phyloP scores from a whole-genome alignment of 2,113 vertebrate genomes.

The Seriola rivoliana region DNA sequence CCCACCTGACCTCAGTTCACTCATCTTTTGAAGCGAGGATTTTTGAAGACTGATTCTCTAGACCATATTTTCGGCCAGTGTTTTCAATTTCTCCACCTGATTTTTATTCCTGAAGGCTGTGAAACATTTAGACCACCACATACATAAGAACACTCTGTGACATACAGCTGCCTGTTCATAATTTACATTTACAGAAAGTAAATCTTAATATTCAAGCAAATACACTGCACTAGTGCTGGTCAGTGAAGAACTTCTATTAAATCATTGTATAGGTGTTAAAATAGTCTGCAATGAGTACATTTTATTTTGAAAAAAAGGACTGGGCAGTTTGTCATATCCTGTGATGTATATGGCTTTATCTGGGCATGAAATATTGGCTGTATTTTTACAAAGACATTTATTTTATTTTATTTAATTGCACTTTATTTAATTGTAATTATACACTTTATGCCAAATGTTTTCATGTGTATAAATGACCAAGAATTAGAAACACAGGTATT shows the following conservation, averaged over 20 bases:
- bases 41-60: background rate
- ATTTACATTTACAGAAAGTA: background rate
- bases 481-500: background rate
- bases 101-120: background rate
- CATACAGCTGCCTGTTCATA: background rate
- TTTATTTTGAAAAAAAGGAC: background rate
- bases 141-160: background rate
- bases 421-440: too few relatives aligned
- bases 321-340: background rate
- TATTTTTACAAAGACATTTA: background rate
- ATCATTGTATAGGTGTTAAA: background rate
- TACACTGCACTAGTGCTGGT: too few relatives aligned
- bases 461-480: background rate
- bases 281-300: background rate
- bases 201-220: background rate
- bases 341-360: background rate
- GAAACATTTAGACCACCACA: background rate
- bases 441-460: background rate
- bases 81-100: background rate
- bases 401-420: too few relatives aligned
- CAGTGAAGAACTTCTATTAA: too few relatives aligned
- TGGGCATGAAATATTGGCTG: constrained; percentile 1
- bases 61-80: background rate
- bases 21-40: background rate
- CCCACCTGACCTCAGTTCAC: background rate